Evolutionary conservation across 2,113 vertebrate genomes (phyloP).

Genomic region (Cricetomys ansorgei): DNA sequence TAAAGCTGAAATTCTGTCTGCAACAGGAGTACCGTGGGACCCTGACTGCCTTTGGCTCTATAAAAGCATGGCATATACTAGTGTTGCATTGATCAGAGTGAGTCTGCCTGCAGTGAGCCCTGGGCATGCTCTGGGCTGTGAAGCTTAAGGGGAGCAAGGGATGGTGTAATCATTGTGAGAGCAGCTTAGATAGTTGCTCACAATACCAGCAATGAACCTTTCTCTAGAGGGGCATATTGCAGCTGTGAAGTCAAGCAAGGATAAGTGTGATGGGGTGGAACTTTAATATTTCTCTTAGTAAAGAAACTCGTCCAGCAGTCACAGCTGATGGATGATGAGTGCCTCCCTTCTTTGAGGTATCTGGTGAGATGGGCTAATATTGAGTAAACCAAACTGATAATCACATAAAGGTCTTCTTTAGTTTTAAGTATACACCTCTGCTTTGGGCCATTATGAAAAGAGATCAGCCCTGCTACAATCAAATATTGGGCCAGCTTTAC

Average conservation of each 20-base stretch:
- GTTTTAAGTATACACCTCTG: neutral
- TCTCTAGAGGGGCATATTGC: conserved; percentile 63
- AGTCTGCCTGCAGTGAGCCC: conserved; percentile 56
- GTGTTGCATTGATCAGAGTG: conserved; percentile 58
- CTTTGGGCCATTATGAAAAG: neutral
- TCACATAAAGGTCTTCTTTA: neutral
- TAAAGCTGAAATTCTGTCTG: conserved; percentile 68
- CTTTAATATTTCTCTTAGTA: conserved; percentile 67
- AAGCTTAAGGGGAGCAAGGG: conserved; percentile 50
- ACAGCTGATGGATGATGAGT: conserved; percentile 42
- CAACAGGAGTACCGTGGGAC: conserved; percentile 3
- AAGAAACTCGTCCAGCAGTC: conserved; percentile 59
- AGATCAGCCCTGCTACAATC: neutral
- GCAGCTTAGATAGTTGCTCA: conserved; percentile 61
- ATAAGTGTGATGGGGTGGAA: conserved; percentile 62
- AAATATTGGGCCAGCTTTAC: neutral
- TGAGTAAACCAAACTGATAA: conserved; percentile 2
- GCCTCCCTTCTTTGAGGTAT: conserved; percentile 2
- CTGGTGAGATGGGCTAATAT: conserved; percentile 14
- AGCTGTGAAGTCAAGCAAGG: conserved; percentile 72
- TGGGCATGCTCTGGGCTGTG: conserved; percentile 47
- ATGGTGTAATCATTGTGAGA: conserved; percentile 50
- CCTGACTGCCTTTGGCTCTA: conserved; percentile 37
- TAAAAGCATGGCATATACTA: conserved; percentile 1
- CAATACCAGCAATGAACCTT: conserved; percentile 51